A percentile compares a stretch with the other conserved stretches of the same genome.
Evolutionary conservation across 2,113 vertebrate species (phyloP).

Genomic region (Garra rufa): DNA sequence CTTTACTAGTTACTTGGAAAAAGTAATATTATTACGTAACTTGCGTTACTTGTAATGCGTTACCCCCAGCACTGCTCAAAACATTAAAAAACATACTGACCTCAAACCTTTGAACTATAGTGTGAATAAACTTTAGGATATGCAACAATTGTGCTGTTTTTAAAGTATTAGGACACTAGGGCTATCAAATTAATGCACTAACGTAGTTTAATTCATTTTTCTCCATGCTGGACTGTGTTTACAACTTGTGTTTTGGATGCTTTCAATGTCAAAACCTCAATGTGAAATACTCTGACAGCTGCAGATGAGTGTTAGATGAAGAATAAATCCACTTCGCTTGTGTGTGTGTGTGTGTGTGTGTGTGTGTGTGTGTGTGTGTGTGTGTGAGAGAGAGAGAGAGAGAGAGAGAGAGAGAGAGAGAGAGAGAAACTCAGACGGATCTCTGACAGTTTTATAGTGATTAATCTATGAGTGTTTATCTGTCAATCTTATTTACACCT

Average conservation of each 20-base stretch:
- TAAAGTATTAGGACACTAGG: background rate
- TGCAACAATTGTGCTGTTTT: background rate
- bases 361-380: background rate
- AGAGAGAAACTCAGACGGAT: background rate
- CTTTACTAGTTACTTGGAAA: too few species aligned
- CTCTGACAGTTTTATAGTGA: background rate
- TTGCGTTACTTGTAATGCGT: too few species aligned
- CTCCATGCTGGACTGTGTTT: background rate
- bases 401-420: background rate
- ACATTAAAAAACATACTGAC: too few species aligned
- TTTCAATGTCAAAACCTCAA: background rate
- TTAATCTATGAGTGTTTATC: background rate
- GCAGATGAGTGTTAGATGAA: background rate
- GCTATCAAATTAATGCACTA: background rate
- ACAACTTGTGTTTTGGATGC: background rate
- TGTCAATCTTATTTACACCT: slow-evolving; percentile 10
- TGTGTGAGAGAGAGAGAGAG: background rate
- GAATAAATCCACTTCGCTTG: background rate
- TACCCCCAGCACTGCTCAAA: too few species aligned
- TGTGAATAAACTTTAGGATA: background rate
- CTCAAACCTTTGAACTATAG: background rate
- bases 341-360: background rate
- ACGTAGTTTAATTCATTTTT: background rate
- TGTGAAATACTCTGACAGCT: background rate
- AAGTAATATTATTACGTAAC: too few species aligned